phyloP scores from a whole-genome alignment of 1,140 invertebrate genomes.

The Achatina immaculata region DNA sequence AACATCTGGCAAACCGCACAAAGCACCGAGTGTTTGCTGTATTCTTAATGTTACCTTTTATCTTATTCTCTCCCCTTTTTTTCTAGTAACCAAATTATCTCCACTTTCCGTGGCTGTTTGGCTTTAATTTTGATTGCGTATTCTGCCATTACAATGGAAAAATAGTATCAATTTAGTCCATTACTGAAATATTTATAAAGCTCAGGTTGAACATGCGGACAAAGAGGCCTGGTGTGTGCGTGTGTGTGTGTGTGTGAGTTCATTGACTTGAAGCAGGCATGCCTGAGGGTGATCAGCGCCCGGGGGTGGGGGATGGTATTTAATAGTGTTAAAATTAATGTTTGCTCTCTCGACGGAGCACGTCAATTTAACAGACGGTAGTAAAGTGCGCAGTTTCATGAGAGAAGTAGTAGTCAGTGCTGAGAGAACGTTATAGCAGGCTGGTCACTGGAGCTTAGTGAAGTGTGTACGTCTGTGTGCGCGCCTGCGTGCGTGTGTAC shows the following conservation, averaged over 20 bases:
- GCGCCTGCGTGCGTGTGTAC: too few species aligned
- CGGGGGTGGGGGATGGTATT: background rate
- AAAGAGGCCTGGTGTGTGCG: background rate
- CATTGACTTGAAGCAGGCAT: background rate
- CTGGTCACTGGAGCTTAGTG: too few species aligned
- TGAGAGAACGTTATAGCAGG: too few species aligned
- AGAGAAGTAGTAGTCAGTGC: background rate
- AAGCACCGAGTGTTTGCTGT: too few species aligned
- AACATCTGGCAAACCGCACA: background rate
- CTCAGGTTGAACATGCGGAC: background rate
- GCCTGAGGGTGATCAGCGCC: background rate
- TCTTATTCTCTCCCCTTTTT: background rate
- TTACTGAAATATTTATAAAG: background rate
- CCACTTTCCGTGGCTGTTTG: background rate
- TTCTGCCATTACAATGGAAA: background rate
- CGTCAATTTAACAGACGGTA: background rate
- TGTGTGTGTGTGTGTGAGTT: too few species aligned
- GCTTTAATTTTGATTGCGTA: background rate
- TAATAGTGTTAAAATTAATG: constrained; percentile 5
- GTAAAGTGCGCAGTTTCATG: background rate
- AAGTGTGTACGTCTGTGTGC: too few species aligned
- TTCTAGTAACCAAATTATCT: background rate
- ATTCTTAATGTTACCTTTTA: background rate
- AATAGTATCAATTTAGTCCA: background rate
- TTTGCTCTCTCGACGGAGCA: background rate